Conservation (phyloP, 1,140 invertebrate species). For the Orchestia grillus region DNA sequence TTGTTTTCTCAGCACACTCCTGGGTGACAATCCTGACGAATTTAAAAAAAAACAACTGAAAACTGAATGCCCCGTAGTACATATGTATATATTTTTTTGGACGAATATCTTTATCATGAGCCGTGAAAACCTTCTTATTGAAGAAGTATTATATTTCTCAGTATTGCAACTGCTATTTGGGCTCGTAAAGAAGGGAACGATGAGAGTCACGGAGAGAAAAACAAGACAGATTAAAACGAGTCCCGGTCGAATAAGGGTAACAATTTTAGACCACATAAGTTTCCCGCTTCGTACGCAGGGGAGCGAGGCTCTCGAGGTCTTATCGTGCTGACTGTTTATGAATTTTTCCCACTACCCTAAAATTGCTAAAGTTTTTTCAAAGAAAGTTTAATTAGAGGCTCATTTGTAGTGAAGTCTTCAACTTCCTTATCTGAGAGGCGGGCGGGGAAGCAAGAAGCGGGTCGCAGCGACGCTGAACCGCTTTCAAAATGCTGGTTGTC, state of each 20-base stretch:
- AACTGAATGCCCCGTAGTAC: neutral
- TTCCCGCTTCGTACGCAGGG: neutral
- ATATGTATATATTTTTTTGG: neutral
- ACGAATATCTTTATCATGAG: neutral
- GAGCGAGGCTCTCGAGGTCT: neutral
- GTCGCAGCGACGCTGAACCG: neutral
- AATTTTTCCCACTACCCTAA: conserved; percentile 41
- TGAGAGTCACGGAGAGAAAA: neutral
- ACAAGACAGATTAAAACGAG: neutral
- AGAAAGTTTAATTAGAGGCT: conserved; percentile 48
- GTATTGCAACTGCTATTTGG: too few relatives aligned
- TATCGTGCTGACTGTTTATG: conserved; percentile 50
- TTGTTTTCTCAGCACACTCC: neutral
- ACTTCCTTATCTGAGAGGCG: conserved; percentile 14
- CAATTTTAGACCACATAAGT: neutral
- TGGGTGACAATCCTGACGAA: neutral
- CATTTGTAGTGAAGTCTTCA: conserved; percentile 36
- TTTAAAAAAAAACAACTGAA: neutral
- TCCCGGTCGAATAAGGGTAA: neutral
- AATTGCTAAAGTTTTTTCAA: conserved; percentile 30
- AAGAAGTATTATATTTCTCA: neutral
- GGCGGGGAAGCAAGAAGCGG: neutral
- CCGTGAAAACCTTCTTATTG: neutral
- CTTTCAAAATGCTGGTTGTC: neutral
- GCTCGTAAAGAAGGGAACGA: neutral